Percentiles rank a stretch among this genome's conserved stretches.
These are phyloP conservation scores for Pollachius pollachius DNA, from an alignment of 2,113 vertebrate species.

Conservation along the genomic window DNA sequence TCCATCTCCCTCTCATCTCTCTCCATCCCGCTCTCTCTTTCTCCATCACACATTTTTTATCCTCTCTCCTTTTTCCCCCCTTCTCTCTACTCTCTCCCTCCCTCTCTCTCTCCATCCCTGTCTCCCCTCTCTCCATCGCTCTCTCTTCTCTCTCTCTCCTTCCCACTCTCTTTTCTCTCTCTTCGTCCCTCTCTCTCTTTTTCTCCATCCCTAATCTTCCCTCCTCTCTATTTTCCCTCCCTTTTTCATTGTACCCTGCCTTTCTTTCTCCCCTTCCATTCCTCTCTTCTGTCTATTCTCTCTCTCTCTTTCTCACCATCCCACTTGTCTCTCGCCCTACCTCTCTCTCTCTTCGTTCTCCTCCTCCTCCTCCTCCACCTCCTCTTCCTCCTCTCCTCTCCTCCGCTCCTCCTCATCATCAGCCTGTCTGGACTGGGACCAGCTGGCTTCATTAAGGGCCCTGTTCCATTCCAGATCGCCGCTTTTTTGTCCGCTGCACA, in stretches of 20 bases:
- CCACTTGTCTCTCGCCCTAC: too few relatives aligned
- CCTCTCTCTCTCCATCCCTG: background rate
- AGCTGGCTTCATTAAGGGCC: constrained; percentile 82
- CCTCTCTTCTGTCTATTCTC: too few relatives aligned
- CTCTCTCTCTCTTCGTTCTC: too few relatives aligned
- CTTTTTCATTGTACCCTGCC: too few relatives aligned
- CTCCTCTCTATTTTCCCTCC: constrained; percentile 29
- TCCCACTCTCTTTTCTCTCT: background rate
- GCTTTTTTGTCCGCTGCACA: constrained; percentile 80
- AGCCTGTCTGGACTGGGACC: constrained; percentile 78
- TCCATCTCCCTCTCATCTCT: background rate
- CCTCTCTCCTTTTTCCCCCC: too few relatives aligned
- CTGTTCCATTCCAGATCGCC: constrained; percentile 75
- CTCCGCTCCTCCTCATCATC: constrained; percentile 28
- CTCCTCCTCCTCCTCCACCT: background rate
- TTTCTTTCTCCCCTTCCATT: too few relatives aligned
- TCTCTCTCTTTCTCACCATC: too few relatives aligned
- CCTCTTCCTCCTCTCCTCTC: background rate
- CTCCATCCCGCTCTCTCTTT: background rate
- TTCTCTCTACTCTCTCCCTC: too few relatives aligned
- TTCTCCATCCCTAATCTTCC: background rate
- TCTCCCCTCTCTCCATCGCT: too few relatives aligned
- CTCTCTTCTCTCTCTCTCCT: too few relatives aligned
- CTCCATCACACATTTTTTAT: too few relatives aligned
- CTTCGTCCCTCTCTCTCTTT: background rate